A percentile compares a stretch with the other conserved stretches of the same genome.
These are phyloP conservation scores for Channa argus DNA, from an alignment of 2,113 vertebrate species.

Conservation along the genomic window DNA sequence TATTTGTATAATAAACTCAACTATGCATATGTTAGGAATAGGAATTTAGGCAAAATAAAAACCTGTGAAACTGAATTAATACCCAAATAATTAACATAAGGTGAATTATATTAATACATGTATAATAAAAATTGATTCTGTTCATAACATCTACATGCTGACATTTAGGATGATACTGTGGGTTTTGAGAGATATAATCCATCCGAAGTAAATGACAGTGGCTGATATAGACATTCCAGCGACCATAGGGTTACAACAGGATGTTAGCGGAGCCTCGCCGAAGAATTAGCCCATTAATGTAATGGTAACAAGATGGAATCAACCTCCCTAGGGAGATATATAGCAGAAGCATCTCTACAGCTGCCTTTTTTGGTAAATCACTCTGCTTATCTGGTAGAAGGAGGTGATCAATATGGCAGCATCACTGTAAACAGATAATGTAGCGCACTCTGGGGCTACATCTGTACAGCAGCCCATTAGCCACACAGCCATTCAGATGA, in stretches of 20 bases:
- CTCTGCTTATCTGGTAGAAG: constrained; percentile 83
- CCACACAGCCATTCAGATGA: constrained; percentile 76
- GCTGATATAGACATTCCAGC: constrained; percentile 69
- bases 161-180: constrained; percentile 24
- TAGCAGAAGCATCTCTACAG: constrained; percentile 78
- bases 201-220: constrained; percentile 50
- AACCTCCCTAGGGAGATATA: constrained; percentile 81
- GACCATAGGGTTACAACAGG: constrained; percentile 77
- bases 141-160: constrained; percentile 19
- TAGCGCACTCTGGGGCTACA: constrained; percentile 69
- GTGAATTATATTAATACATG: not conserved
- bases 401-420: constrained; percentile 83
- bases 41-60: no score
- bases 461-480: constrained; percentile 80
- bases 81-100: not conserved
- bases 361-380: constrained; percentile 84
- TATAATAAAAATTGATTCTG: not conserved
- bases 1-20: no score
- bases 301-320: constrained; percentile 86
- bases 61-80: not conserved
- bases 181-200: constrained; percentile 12
- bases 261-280: constrained; percentile 80
- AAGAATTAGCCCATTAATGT: constrained; percentile 87
- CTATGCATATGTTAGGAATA: no score
- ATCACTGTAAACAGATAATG: constrained; percentile 86